phyloP scores from a whole-genome alignment of 2,797 vertebrate species.

The Alcedo quadribrachys region DNA sequence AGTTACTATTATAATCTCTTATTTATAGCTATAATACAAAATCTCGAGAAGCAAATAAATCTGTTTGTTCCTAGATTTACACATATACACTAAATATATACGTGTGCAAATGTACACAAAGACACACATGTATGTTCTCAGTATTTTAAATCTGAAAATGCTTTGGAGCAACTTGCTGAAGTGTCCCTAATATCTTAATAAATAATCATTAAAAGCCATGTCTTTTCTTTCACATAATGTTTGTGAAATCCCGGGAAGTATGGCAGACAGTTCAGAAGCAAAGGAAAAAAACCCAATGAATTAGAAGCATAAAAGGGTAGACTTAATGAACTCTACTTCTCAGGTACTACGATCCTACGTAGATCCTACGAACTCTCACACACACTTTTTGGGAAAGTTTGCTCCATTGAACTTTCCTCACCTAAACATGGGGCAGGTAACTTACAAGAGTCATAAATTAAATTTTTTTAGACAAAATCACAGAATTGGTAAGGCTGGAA shows the following conservation, averaged over 20 bases:
- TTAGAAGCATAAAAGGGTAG: constrained; percentile 65
- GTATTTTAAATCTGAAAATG: background rate
- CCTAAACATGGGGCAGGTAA: background rate
- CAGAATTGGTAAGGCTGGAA: too few species aligned
- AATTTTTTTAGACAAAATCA: background rate
- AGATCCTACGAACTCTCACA: background rate
- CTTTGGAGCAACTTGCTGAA: background rate
- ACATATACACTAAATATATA: background rate
- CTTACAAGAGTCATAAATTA: background rate
- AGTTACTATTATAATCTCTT: background rate
- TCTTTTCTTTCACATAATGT: background rate
- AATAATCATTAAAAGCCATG: background rate
- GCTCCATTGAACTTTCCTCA: background rate
- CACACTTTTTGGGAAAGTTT: background rate
- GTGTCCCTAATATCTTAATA: background rate
- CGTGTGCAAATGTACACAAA: background rate
- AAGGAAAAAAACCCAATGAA: constrained; percentile 22
- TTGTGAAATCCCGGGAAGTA: constrained; percentile 60
- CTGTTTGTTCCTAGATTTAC: background rate
- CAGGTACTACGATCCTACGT: background rate
- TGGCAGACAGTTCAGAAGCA: constrained; percentile 54
- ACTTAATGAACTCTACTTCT: constrained; percentile 17
- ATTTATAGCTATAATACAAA: background rate
- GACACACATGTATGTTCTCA: background rate
- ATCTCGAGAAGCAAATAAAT: background rate